A percentile compares a stretch with the other conserved stretches of the same genome.
Conservation (phyloP, 2,888 invertebrate species). For the Stegana nigrithorax region DNA sequence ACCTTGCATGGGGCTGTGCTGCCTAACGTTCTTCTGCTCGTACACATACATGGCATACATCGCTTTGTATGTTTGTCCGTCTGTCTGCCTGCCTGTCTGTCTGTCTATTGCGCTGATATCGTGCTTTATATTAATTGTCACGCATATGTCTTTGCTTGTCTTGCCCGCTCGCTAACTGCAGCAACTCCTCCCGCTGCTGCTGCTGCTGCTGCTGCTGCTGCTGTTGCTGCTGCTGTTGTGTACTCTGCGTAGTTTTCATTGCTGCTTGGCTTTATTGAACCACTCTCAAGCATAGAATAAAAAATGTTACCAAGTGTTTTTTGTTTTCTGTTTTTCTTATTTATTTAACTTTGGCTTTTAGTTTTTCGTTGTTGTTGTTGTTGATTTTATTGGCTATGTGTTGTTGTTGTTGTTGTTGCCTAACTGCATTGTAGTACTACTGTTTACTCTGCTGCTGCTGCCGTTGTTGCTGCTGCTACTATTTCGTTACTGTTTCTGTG, state of each 20-base stretch:
- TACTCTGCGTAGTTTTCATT: conserved; percentile 37
- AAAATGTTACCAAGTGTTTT: conserved; percentile 55
- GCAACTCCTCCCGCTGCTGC: conserved; percentile 23
- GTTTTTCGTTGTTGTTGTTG: neutral
- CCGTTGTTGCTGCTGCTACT: conserved; percentile 24
- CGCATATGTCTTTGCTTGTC: conserved; percentile 43
- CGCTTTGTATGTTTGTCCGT: neutral
- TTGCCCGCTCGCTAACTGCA: conserved; percentile 28
- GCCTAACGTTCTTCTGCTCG: too few relatives aligned
- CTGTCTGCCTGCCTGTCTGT: neutral
- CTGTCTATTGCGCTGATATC: neutral
- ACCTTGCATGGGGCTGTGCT: conserved; percentile 14
- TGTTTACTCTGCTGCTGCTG: neutral
- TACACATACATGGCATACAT: too few relatives aligned
- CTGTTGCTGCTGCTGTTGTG: conserved; percentile 27
- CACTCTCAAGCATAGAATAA: conserved; percentile 47
- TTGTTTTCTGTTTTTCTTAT: neutral
- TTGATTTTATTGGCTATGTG: neutral
- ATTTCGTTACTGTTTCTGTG: conserved; percentile 15
- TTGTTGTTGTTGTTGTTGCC: neutral
- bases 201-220: conserved; percentile 29
- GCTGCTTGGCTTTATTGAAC: conserved; percentile 52
- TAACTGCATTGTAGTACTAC: neutral
- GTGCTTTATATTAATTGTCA: conserved; percentile 58
- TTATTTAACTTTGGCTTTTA: neutral